Percentiles rank a stretch among this genome's conserved stretches.
phyloP scores from a whole-genome alignment of 2,113 vertebrate genomes.

The Ammodytes dubius region DNA sequence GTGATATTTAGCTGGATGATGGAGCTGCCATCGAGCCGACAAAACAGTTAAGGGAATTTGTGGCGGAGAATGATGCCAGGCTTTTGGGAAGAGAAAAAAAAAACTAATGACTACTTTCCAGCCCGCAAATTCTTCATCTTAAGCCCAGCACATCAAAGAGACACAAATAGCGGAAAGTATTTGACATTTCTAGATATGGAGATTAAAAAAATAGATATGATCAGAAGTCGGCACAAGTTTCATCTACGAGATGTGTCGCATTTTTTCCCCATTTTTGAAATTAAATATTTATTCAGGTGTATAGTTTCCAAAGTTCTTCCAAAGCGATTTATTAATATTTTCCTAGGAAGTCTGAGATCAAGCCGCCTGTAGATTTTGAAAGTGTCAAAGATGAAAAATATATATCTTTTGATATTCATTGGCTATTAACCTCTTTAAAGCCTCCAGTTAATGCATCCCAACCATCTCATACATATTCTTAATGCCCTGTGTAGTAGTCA shows the following conservation, averaged over 20 bases:
- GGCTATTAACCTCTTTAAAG: constrained; percentile 47
- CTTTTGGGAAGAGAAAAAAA: background rate
- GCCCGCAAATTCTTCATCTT: constrained; percentile 16
- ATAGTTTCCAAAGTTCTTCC: constrained; percentile 7
- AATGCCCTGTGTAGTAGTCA: constrained; percentile 64
- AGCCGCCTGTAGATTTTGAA: background rate
- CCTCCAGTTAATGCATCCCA: constrained; percentile 48
- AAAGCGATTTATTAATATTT: constrained; percentile 15
- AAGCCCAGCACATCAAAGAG: constrained; percentile 33
- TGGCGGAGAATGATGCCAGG: constrained; percentile 10
- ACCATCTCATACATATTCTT: constrained; percentile 60
- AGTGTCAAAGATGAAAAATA: background rate
- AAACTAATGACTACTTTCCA: constrained; percentile 15
- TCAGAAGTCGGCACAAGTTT: constrained; percentile 9
- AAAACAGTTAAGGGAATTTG: constrained; percentile 49
- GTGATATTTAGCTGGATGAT: constrained; percentile 50
- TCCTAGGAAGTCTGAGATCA: background rate
- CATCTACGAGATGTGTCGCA: background rate
- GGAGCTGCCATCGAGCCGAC: constrained; percentile 41
- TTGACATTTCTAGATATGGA: constrained; percentile 4
- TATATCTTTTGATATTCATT: constrained; percentile 41
- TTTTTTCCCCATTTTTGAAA: constrained; percentile 10
- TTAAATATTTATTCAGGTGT: constrained; percentile 15
- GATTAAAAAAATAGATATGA: constrained; percentile 19
- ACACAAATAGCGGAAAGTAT: constrained; percentile 21